Evolutionary conservation across 2,888 invertebrate genomes (phyloP), one percentile per base, ranked within the genome.

Genomic region (Meiosimyza platycephala): DNA sequence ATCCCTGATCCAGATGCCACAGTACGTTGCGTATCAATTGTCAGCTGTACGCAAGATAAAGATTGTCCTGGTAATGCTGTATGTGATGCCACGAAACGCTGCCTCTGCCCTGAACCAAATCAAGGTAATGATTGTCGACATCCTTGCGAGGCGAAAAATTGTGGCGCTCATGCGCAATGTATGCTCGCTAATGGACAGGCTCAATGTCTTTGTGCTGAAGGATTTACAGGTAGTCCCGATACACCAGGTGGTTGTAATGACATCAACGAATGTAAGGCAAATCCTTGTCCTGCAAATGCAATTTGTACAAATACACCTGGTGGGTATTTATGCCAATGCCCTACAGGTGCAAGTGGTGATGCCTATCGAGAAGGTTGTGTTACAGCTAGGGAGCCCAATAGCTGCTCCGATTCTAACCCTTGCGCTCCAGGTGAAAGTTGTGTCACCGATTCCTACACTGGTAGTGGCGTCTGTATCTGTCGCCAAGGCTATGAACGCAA

Each of bases 31-130:
- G 92, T 93, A 63, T 94, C 94, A 81, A 92, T 95, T 77, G 92
- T 95, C 13, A 93, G 92, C 47, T 97, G 97, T 82, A 89, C 90
- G 76, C 86, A 85, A 2, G 92, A 94, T 82, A 90, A 90, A 67
- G 94, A 95, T 77, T 97, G 97, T 86, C 95, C 96, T 40, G 96
- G 96, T 80, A 96, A 97, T 88, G 93, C 96, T 6, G 89, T 95
- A 78, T 97, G 97, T 82, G 94, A 95, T 83, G 84, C 89, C 9
- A 91, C 92, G 76, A 91, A 92, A 74, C 91, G 94, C 80, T 97
- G 97, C 84, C 86, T 95, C 52, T 97, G 97, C 81, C 96, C 96
- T 3, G 95, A 95, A 82, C 97, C 97, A 0, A 96, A 96, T 84
- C 89, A 95, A 79, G 97, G 96, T 79, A 95, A 95, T 80, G 95